Conservation (phyloP, 2,113 vertebrate species). For the Sturnira hondurensis region DNA sequence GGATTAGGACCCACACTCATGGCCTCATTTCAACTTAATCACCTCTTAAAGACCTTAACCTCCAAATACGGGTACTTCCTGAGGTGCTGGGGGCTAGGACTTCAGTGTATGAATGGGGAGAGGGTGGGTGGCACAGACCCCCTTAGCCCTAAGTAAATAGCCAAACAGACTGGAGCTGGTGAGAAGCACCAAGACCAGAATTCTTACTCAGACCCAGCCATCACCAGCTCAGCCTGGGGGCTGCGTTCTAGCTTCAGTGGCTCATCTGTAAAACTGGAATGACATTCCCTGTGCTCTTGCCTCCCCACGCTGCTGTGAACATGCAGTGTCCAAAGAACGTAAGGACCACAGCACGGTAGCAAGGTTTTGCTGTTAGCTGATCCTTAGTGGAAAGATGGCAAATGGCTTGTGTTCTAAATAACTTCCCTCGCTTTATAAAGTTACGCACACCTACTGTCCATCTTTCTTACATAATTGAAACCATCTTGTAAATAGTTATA, state of each 20-base stretch:
- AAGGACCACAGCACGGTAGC: accelerated
- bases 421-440: not conserved
- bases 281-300: not conserved
- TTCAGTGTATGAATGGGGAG: not conserved
- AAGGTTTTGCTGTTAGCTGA: not conserved
- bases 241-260: not conserved
- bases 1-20: not conserved
- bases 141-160: not conserved
- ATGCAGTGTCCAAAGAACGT: not conserved
- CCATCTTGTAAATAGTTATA: not conserved
- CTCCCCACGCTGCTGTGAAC: not conserved
- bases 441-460: too few relatives aligned
- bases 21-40: not conserved
- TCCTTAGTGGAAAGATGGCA: not conserved
- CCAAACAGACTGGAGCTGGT: not conserved
- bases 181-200: not conserved
- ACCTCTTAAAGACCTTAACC: not conserved
- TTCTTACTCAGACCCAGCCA: not conserved
- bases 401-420: not conserved
- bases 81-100: not conserved
- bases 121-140: not conserved
- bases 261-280: not conserved
- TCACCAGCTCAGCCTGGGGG: too few relatives aligned
- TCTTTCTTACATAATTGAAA: not conserved
- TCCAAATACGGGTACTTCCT: not conserved